Conservation (phyloP, 2,888 invertebrate species). For the Polydrusus pterygomalis region DNA sequence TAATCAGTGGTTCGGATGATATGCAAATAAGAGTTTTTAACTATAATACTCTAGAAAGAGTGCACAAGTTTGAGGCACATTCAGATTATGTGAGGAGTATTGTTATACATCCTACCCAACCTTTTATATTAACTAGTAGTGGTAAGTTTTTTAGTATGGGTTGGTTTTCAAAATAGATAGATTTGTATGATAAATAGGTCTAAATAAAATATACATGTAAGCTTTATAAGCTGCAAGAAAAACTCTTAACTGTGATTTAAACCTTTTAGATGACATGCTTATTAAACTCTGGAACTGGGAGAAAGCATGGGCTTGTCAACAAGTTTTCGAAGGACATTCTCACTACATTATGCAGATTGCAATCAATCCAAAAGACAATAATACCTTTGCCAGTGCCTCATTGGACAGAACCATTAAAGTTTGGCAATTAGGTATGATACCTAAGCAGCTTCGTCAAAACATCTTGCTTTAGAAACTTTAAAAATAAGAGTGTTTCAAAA, state of each 20-base stretch:
- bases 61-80: slow-evolving; percentile 98
- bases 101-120: slow-evolving; percentile 97
- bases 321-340: slow-evolving; percentile 99
- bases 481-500: too few relatives aligned
- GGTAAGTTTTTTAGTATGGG: slow-evolving; percentile 77
- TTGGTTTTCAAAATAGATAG: too few relatives aligned
- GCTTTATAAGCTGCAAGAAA: too few relatives aligned
- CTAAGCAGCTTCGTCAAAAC: too few relatives aligned
- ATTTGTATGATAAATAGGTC: too few relatives aligned
- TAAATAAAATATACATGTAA: too few relatives aligned
- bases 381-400: slow-evolving; percentile 99
- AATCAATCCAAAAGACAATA: slow-evolving; percentile 99
- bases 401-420: slow-evolving; percentile 97
- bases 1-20: slow-evolving; percentile 97
- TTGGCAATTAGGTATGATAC: slow-evolving; percentile 85
- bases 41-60: slow-evolving; percentile 97
- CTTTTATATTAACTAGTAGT: slow-evolving; percentile 96
- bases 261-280: slow-evolving; percentile 91
- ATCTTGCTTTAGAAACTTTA: too few relatives aligned
- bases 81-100: slow-evolving; percentile 98
- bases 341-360: slow-evolving; percentile 99
- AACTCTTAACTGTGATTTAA: not conserved
- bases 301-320: slow-evolving; percentile 97
- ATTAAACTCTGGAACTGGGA: slow-evolving; percentile 99
- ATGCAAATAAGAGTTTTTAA: slow-evolving; percentile 97